Base-by-base conservation (phyloP, 2,797 vertebrate species). In the Alcedo atthis region DNA sequence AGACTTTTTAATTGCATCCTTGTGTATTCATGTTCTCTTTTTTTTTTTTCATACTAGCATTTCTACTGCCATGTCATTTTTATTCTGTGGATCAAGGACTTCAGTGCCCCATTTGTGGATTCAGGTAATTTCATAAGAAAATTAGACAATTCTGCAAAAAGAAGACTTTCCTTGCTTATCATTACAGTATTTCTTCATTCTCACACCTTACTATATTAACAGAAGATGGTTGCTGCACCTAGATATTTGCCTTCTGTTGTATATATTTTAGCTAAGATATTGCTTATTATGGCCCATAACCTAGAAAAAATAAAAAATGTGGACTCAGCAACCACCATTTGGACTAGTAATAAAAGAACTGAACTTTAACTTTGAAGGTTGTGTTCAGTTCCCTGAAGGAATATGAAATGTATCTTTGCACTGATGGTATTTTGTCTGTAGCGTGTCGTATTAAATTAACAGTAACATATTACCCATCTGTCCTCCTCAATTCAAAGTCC, bases 401-500 rank as follows among this genome's bases (percentile, higher is more conserved):
- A 93, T 81, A 81, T 45, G 70, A 95, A 96, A 95, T 80, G 22
- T 86, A 63, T 75, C 74, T 89, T 55, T 82, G 26, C 59, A 43
- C 24, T 81, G 82, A 93, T 10, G 8, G 55, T 85, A 62, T 85
- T 92, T 95, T 93, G 95, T 94, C 94, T 95, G 85, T 53, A 81
- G n/a, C 10, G 16, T 84, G 85, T 87, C 14, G 0, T 25, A 91
- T 94, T 74, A 84, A 96, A 96, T 96, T 88, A 95, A 40, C 22
- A 78, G 66, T 75, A 95, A 94, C 64, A 84, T 61, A 87, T 79
- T n/a, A 94, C 12, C 54, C 6, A 3, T 91, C 59, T 79, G 62
- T 85, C 89, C 42, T 90, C 48, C 76, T 95, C 68, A 3, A 32
- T 82, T 94, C 57, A 33, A 93, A 90, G 71, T 83, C 37, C 54